Evolutionary conservation across 2,888 invertebrate genomes (phyloP).

Genomic region (Scaptodrosophila latifasciaeformis): DNA sequence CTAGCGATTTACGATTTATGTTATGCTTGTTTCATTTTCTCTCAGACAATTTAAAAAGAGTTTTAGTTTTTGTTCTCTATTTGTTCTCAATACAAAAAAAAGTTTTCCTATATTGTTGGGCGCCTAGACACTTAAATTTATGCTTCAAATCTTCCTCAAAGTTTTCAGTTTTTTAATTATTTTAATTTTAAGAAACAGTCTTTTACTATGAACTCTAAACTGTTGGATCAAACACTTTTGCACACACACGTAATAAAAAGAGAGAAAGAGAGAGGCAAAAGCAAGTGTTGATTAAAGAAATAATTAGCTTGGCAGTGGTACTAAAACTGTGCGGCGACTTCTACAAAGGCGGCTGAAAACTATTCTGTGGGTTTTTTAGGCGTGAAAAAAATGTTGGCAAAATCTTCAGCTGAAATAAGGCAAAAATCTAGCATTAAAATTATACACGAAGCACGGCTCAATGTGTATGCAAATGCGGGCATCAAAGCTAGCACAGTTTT

Average conservation of each 20-base stretch:
- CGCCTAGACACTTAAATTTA: conserved; percentile 35
- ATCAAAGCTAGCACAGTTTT: conserved; percentile 7
- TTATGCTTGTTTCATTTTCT: not conserved
- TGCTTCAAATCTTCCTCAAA: conserved; percentile 14
- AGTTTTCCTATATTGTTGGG: conserved; percentile 19
- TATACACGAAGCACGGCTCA: conserved; percentile 20
- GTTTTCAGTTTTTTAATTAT: conserved; percentile 21
- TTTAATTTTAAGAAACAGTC: conserved; percentile 61
- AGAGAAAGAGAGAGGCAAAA: not conserved
- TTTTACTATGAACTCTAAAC: conserved; percentile 66
- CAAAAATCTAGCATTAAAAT: conserved; percentile 29
- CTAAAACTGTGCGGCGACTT: conserved; percentile 20
- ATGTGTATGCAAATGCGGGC: not conserved
- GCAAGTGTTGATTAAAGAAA: not conserved
- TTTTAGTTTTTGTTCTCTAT: not conserved
- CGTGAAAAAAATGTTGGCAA: conserved; percentile 35
- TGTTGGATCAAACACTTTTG: conserved; percentile 29
- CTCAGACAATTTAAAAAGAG: not conserved
- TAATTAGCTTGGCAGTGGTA: conserved; percentile 21
- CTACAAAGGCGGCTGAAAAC: not conserved
- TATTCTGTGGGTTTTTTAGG: conserved; percentile 18
- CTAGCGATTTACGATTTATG: not conserved
- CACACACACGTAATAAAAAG: conserved; percentile 9
- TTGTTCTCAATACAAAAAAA: conserved; percentile 6
- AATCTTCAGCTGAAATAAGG: conserved; percentile 46